phyloP scores from a whole-genome alignment of 2,797 vertebrate genomes.

The Onychomys torridus region DNA sequence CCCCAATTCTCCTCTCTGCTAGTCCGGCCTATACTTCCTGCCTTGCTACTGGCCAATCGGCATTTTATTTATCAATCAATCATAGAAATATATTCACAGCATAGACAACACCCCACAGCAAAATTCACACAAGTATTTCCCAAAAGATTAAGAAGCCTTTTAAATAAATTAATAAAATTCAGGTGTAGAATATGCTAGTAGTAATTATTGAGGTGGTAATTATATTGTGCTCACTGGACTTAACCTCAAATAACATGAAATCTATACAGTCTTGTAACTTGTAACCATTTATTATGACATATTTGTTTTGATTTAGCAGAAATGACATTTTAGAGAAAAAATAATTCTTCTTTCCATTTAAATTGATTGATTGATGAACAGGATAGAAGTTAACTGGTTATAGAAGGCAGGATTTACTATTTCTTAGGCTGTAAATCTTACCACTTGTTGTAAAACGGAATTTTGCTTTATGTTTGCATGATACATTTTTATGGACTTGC shows the following conservation, averaged over 20 bases:
- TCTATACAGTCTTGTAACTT: neutral
- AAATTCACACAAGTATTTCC: neutral
- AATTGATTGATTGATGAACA: neutral
- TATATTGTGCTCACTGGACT: neutral
- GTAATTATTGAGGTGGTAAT: neutral
- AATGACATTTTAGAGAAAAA: neutral
- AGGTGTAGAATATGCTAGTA: neutral
- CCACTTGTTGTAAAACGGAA: neutral
- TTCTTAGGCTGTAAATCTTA: neutral
- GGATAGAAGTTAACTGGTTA: neutral
- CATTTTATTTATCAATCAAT: no score
- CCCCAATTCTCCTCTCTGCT: no score
- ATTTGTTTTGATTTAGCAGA: neutral
- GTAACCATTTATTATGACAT: neutral
- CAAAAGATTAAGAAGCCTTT: neutral
- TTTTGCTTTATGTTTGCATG: neutral
- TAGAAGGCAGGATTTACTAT: neutral
- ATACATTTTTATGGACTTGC: neutral
- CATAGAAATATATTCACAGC: no score
- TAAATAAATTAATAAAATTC: neutral
- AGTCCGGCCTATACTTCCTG: no score
- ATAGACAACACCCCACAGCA: no score
- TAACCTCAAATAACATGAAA: neutral
- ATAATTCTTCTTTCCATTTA: slow-evolving; percentile 12
- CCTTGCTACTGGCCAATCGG: no score